Evolutionary conservation across 30 jellyfish, hydroid and myxozoan genomes (phyloP).

Genomic region (Aurelia sp.): DNA sequence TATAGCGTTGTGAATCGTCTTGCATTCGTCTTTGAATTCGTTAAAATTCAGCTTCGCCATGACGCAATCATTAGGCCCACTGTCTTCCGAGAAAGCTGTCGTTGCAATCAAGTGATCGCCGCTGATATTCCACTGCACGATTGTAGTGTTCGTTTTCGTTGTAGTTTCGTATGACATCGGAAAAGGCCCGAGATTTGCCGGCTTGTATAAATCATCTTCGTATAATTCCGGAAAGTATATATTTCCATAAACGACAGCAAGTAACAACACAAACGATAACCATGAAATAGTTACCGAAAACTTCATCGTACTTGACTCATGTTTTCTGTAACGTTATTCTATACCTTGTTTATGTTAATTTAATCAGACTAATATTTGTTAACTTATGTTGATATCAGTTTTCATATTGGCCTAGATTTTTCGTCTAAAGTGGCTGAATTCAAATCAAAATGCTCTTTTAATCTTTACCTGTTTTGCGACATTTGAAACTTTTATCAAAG

Average conservation of each 20-base stretch:
- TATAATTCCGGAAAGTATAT: slow-evolving; percentile 93
- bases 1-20: slow-evolving; percentile 75
- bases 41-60: slow-evolving; percentile 75
- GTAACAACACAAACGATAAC: neutral
- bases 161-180: slow-evolving; percentile 93
- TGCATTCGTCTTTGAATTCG: slow-evolving; percentile 83
- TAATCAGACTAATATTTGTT: neutral
- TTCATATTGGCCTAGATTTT: slow-evolving; percentile 4
- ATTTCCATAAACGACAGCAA: slow-evolving; percentile 40
- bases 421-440: neutral
- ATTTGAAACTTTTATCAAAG: neutral
- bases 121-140: slow-evolving; percentile 85
- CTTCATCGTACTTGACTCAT: slow-evolving; percentile 5
- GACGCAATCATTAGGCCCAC: slow-evolving; percentile 80
- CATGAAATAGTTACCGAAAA: neutral
- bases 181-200: slow-evolving; percentile 92
- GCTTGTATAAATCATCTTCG: slow-evolving; percentile 94
- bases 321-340: neutral
- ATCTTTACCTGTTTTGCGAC: slow-evolving; percentile 29
- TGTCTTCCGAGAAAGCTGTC: slow-evolving; percentile 92
- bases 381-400: neutral
- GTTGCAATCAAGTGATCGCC: slow-evolving; percentile 76
- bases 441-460: slow-evolving; percentile 44
- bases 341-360: too few relatives aligned
- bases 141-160: slow-evolving; percentile 74